Percentiles rank a stretch among this genome's conserved stretches.
Conservation (phyloP, 2,113 vertebrate genomes). For the Nibea coibor region DNA sequence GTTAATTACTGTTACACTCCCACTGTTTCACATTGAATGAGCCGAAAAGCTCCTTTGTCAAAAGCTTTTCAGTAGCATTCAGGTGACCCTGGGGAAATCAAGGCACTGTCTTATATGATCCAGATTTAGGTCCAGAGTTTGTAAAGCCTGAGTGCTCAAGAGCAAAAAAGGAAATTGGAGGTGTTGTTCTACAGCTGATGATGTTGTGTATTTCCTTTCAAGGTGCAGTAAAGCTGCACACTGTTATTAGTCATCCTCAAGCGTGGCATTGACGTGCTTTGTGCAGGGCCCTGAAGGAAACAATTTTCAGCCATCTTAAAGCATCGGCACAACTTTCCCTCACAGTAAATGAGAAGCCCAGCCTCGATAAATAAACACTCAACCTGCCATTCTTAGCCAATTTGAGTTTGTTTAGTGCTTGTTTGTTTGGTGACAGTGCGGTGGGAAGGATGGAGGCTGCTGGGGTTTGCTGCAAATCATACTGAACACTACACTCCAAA, state of each 20-base stretch:
- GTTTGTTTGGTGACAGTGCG: background rate
- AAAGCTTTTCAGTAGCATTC: background rate
- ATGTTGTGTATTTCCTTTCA: conserved; percentile 11
- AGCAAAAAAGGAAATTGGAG: background rate
- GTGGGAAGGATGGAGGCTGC: background rate
- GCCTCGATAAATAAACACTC: conserved; percentile 9
- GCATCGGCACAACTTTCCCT: background rate
- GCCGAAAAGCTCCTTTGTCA: background rate
- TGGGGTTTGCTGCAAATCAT: background rate
- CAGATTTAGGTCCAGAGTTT: background rate
- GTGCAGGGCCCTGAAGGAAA: background rate
- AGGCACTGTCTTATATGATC: background rate
- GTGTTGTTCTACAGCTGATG: background rate
- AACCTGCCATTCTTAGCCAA: background rate
- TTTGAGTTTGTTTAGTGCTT: background rate
- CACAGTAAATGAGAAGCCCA: background rate
- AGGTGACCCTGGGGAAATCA: background rate
- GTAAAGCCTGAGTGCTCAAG: background rate
- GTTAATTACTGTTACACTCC: background rate
- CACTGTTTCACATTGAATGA: background rate
- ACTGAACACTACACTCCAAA: background rate
- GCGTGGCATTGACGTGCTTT: background rate
- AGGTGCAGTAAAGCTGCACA: background rate
- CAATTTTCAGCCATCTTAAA: conserved; percentile 5
- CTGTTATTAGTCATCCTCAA: conserved; percentile 2